phyloP scores from a whole-genome alignment of 2,113 vertebrate species.

The Ranitomeya variabilis region DNA sequence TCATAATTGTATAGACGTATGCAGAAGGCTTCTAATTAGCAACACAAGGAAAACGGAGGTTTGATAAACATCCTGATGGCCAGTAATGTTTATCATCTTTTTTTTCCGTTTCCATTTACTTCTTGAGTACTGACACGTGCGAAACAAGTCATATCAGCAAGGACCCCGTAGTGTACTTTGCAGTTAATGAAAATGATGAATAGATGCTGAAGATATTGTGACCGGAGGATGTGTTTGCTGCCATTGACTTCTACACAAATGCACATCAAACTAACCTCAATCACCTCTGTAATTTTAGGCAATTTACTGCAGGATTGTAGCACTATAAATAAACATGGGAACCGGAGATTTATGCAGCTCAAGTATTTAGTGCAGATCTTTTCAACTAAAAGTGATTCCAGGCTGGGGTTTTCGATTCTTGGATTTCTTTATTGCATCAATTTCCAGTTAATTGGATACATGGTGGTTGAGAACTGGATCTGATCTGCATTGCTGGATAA shows the following conservation, averaged over 20 bases:
- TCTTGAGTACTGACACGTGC: constrained; percentile 31
- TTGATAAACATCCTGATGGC: constrained; percentile 42
- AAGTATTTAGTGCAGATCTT: constrained; percentile 8
- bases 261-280: constrained; percentile 45
- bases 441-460: constrained; percentile 41
- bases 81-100: constrained; percentile 1
- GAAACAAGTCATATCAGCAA: constrained; percentile 12
- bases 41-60: constrained; percentile 45
- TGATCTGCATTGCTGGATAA: constrained; percentile 15
- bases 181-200: constrained; percentile 48
- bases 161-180: constrained; percentile 42
- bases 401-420: background rate
- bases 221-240: constrained; percentile 36
- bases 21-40: constrained; percentile 33
- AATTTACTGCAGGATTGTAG: constrained; percentile 36
- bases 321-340: constrained; percentile 40
- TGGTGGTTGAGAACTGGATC: background rate
- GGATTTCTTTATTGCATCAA: constrained; percentile 35
- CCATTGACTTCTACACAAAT: constrained; percentile 41
- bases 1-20: constrained; percentile 50
- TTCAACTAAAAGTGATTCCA: background rate
- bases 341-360: constrained; percentile 32
- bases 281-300: constrained; percentile 51
- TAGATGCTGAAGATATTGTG: constrained; percentile 39
- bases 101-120: constrained; percentile 1